phyloP scores from a whole-genome alignment of 2,888 invertebrate genomes.

The Ischnura elegans region DNA sequence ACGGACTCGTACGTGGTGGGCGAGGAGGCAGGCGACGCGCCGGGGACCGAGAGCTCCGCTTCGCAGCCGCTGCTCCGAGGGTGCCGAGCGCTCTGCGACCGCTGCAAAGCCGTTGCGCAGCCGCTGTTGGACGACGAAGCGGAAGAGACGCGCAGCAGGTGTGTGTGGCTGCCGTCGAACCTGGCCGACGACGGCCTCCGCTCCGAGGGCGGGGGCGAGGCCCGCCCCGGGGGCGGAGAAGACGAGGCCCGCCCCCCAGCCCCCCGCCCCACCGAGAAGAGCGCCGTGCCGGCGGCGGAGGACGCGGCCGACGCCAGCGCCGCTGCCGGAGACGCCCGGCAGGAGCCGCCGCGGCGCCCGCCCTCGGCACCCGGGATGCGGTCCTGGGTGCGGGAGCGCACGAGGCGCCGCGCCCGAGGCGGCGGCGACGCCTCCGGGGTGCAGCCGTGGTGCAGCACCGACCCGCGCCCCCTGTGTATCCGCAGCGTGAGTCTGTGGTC shows the following conservation, averaged over 20 bases:
- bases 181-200: slow-evolving; percentile 12
- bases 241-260: slow-evolving; percentile 21
- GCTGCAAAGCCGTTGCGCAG: slow-evolving; percentile 68
- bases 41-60: slow-evolving; percentile 36
- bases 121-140: slow-evolving; percentile 34
- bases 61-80: slow-evolving; percentile 55
- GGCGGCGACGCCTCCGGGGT: slow-evolving; percentile 78
- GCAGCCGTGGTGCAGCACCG: slow-evolving; percentile 79
- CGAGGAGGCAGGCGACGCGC: slow-evolving; percentile 76
- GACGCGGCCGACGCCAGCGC: slow-evolving; percentile 54
- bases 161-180: slow-evolving; percentile 39
- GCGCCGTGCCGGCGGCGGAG: slow-evolving; percentile 55
- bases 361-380: not conserved
- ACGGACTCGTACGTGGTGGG: slow-evolving; percentile 73
- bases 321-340: slow-evolving; percentile 66
- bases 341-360: slow-evolving; percentile 14
- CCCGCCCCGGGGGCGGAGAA: not conserved
- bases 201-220: slow-evolving; percentile 4
- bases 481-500: slow-evolving; percentile 94
- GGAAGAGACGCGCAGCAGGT: slow-evolving; percentile 46
- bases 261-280: slow-evolving; percentile 68
- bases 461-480: slow-evolving; percentile 92
- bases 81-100: slow-evolving; percentile 36
- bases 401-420: slow-evolving; percentile 75
- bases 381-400: slow-evolving; percentile 43